A percentile compares a stretch with the other conserved stretches of the same genome.
These are phyloP conservation scores for Papilio machaon DNA, from an alignment of 1,140 invertebrate genomes.

Conservation along the genomic window DNA sequence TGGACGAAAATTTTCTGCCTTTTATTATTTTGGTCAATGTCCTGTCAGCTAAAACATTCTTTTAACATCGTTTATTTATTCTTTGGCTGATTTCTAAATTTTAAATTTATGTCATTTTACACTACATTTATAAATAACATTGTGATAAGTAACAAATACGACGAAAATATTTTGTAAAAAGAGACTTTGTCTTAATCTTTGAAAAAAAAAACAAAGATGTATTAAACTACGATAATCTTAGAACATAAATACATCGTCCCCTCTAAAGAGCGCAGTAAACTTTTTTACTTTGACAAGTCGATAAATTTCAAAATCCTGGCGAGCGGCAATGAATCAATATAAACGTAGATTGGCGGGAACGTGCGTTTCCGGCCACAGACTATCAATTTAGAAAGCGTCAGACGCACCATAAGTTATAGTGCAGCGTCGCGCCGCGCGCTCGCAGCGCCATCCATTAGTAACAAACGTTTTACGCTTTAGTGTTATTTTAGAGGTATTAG, in stretches of 20 bases:
- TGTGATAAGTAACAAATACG: neutral
- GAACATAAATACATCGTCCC: constrained; percentile 6
- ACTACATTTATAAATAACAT: too few species aligned
- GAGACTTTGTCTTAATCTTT: neutral
- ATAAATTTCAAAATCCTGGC: constrained; percentile 33
- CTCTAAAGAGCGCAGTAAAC: constrained; percentile 22
- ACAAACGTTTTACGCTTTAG: constrained; percentile 35
- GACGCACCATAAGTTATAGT: constrained; percentile 49
- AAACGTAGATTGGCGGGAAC: constrained; percentile 46
- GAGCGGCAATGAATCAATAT: constrained; percentile 47
- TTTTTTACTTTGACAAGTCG: constrained; percentile 27
- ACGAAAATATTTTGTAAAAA: neutral
- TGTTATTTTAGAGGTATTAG: constrained; percentile 38
- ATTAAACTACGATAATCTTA: constrained; percentile 8
- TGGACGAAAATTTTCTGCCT: too few species aligned
- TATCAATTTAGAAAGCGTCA: constrained; percentile 48
- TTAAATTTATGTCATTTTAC: too few species aligned
- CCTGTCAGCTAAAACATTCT: too few species aligned
- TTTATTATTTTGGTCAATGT: too few species aligned
- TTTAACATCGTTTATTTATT: too few species aligned
- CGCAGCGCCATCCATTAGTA: constrained; percentile 35
- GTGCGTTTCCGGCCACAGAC: constrained; percentile 50
- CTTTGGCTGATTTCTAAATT: too few species aligned
- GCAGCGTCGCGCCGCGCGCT: constrained; percentile 14
- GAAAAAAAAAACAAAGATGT: neutral